A percentile compares a stretch with the other conserved stretches of the same genome.
Conservation (phyloP, 2,888 invertebrate species). For the Callyntrura sp. region DNA sequence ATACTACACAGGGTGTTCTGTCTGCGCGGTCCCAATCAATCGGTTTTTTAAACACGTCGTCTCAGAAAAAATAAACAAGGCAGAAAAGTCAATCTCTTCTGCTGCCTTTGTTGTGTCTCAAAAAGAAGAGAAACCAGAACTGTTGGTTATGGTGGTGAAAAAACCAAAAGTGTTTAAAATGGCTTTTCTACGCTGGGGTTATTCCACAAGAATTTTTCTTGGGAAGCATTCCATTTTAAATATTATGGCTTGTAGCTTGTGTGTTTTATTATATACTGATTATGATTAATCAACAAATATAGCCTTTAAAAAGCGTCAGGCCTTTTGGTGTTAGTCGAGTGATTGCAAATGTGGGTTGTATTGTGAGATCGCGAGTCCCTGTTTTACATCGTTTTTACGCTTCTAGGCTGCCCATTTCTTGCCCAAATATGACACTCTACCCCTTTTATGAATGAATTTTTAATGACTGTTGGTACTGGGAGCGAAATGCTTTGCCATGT, state of each 20-base stretch:
- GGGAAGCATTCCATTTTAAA: too few species aligned
- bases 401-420: not conserved
- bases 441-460: conserved; percentile 33
- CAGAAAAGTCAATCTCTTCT: too few species aligned
- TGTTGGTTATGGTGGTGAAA: too few species aligned
- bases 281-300: conserved; percentile 12
- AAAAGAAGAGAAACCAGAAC: too few species aligned
- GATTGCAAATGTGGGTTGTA: not conserved
- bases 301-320: not conserved
- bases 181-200: too few species aligned
- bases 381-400: not conserved
- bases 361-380: not conserved
- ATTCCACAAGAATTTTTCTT: too few species aligned
- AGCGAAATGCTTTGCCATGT: not conserved
- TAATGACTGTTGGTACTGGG: conserved; percentile 23
- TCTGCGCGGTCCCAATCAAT: conserved; percentile 8
- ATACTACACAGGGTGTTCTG: not conserved
- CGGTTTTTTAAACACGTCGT: not conserved
- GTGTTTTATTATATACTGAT: too few species aligned
- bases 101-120: too few species aligned
- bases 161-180: too few species aligned
- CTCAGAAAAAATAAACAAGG: conserved; percentile 25
- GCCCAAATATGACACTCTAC: not conserved
- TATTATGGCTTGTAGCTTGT: too few species aligned
- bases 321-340: not conserved